Conservation (phyloP, 2,797 vertebrate genomes). For the Lacerta viridis region DNA sequence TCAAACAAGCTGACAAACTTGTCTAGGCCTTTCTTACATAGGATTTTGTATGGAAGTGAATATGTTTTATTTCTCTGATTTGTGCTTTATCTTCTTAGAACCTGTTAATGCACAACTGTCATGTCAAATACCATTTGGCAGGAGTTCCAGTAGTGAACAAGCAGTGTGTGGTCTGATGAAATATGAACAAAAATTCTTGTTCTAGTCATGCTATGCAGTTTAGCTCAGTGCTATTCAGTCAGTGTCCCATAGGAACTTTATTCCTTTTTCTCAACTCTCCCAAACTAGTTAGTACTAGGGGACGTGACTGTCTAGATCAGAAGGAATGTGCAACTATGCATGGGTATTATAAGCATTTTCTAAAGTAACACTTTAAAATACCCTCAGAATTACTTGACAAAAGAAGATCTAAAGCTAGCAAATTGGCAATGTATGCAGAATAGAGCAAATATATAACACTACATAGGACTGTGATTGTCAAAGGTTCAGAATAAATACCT, state of each 20-base stretch:
- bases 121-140: background rate
- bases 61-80: background rate
- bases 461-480: slow-evolving; percentile 20
- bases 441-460: background rate
- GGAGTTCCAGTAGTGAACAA: background rate
- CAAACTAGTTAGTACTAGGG: background rate
- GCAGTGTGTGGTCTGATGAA: background rate
- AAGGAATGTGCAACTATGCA: background rate
- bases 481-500: slow-evolving; percentile 78
- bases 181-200: background rate
- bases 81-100: background rate
- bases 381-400: background rate
- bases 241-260: background rate
- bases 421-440: background rate
- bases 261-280: background rate
- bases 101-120: background rate
- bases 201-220: background rate
- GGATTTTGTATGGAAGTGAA: too few relatives aligned
- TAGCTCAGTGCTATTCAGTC: background rate
- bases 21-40: too few relatives aligned
- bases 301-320: background rate
- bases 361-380: background rate
- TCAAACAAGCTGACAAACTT: too few relatives aligned
- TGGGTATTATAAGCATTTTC: background rate
- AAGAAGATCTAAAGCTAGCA: slow-evolving; percentile 11